Base-by-base conservation (phyloP, 2,113 vertebrate genomes). In the Trichechus manatus region DNA sequence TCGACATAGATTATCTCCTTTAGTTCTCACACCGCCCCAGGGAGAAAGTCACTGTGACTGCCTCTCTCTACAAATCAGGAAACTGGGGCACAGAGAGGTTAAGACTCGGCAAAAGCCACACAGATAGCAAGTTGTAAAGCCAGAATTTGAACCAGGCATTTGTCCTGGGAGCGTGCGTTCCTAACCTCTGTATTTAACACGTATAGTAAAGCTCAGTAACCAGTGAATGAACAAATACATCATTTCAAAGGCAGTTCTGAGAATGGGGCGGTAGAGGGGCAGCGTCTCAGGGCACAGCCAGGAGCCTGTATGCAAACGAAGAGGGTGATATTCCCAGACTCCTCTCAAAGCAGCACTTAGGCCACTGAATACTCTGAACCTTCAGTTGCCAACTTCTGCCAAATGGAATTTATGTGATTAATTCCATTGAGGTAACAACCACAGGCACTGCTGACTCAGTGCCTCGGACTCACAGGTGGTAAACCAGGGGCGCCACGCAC, bases 181-280 rank as follows among this genome's bases (percentile, higher is more conserved):
- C 72, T 84, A 63, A 74, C 0, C 4, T 53, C 5, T 42, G 19
- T 8, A 87, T 64, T 29, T 15, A 33, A 86, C 4, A 2, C 29
- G 5, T 1, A 7, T 4, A 64, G 25, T 25, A 44, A 89, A 89
- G 50, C 33, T 91, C 29, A 75, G 70, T 78, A 25, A 63, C 3
- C 31, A 50, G 74, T 39, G 20, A 44, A 89, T 23, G 20, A 92
- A 81, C 61, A 31, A 3, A 47, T 47, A 25, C 19, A 68, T 9
- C 33, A 27, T n/a, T 79, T 93, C 86, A 50, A 95, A 94, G 78
- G 68, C 17, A 36, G 27, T 59, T 79, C 82, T 77, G 82, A 79
- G 36, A 29, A 50, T 47, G 22, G 29, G 22, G 79, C 29, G 64
- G n/a, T 66, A 15, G 19, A n/a, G 64, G 77, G 74, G 81, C 1